Evolutionary conservation across 2,888 invertebrate genomes (phyloP).

Genomic region (Apodemia zela): DNA sequence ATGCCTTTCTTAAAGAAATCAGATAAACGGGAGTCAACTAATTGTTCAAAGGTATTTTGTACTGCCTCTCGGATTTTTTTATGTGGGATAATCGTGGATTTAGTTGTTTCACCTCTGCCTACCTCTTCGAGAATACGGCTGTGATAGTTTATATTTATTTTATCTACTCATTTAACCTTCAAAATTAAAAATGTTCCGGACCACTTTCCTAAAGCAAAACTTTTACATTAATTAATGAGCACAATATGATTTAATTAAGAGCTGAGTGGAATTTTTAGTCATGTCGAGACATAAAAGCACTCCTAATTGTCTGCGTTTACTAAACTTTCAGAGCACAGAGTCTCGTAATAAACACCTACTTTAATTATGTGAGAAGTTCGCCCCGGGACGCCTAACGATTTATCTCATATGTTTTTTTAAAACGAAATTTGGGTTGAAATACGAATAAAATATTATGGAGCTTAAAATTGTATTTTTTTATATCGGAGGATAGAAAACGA

Average conservation of each 20-base stretch:
- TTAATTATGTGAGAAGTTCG: constrained; percentile 20
- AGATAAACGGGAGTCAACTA: no score
- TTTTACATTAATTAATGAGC: constrained; percentile 4
- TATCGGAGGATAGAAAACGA: no score
- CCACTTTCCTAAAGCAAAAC: neutral
- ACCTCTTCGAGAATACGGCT: no score
- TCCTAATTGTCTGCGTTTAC: constrained; percentile 25
- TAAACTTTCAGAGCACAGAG: constrained; percentile 17
- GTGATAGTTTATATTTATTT: no score
- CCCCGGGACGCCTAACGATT: neutral
- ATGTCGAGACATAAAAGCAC: constrained; percentile 22
- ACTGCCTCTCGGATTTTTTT: no score
- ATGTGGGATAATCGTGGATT: no score
- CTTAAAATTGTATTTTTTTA: neutral
- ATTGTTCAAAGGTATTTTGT: no score
- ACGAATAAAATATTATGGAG: neutral
- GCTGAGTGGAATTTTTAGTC: constrained; percentile 27
- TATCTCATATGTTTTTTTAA: neutral
- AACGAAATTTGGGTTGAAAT: constrained; percentile 17
- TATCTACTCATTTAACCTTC: no score
- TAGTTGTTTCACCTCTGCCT: no score
- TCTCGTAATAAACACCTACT: constrained; percentile 19
- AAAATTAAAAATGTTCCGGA: neutral
- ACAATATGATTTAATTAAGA: constrained; percentile 23
- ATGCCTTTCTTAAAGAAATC: no score